Percentiles rank a stretch among this genome's conserved stretches.
Conservation (phyloP, 2,888 invertebrate species). For the Xestia rhomboidea region DNA sequence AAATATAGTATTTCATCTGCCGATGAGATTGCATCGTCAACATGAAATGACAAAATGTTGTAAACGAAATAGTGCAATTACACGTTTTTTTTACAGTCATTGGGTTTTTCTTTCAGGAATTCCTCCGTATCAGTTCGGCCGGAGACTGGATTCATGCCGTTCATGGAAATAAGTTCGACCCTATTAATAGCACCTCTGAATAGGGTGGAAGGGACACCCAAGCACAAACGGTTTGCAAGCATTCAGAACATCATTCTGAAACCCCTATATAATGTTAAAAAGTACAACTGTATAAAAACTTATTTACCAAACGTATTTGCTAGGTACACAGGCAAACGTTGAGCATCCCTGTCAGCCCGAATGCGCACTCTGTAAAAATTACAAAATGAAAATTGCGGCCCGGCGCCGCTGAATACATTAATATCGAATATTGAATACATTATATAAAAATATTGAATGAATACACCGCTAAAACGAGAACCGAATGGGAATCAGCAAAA, state of each 20-base stretch:
- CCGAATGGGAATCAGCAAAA: slow-evolving; percentile 81
- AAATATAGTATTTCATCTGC: neutral
- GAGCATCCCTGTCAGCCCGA: slow-evolving; percentile 74
- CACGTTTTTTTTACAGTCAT: neutral
- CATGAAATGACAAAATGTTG: neutral
- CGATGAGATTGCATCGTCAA: neutral
- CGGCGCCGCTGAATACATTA: slow-evolving; percentile 89
- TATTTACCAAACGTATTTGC: slow-evolving; percentile 13
- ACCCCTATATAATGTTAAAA: neutral
- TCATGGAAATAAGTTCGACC: neutral
- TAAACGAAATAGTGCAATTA: neutral
- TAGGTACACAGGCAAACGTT: slow-evolving; percentile 65
- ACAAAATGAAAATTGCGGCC: slow-evolving; percentile 90
- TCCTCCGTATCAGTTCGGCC: neutral
- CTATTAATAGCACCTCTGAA: neutral
- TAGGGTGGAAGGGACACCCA: too few species aligned
- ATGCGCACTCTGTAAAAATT: slow-evolving; percentile 89
- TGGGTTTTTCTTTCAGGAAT: neutral
- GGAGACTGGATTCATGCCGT: too few species aligned
- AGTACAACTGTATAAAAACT: neutral
- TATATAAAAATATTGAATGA: slow-evolving; percentile 88
- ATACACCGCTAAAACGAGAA: slow-evolving; percentile 81
- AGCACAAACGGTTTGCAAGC: too few species aligned
- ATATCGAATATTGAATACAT: slow-evolving; percentile 90
- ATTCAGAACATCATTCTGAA: too few species aligned